Evolutionary conservation across 2,797 vertebrate species (phyloP).

Genomic region (Buphagus erythrorhynchus): DNA sequence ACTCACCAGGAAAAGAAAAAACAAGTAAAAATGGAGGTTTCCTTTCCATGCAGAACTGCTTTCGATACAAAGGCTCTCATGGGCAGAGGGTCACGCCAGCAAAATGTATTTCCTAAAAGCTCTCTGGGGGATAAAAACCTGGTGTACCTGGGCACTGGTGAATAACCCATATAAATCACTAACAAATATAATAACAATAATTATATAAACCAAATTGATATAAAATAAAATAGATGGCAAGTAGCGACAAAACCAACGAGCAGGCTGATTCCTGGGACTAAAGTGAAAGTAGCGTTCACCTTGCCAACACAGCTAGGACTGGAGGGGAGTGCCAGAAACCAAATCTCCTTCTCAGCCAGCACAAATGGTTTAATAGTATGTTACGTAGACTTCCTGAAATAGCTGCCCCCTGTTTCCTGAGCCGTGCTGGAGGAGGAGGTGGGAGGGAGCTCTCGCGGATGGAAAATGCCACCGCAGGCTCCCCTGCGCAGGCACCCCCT

Average conservation of each 20-base stretch:
- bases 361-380: not conserved
- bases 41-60: not conserved
- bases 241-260: not conserved
- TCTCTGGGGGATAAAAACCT: not conserved
- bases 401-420: slow-evolving; percentile 32
- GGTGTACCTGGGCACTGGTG: not conserved
- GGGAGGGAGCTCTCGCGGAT: not conserved
- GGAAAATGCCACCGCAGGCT: slow-evolving; percentile 48
- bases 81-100: not conserved
- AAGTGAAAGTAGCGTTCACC: not conserved
- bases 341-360: not conserved
- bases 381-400: slow-evolving; percentile 26
- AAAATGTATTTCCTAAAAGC: not conserved
- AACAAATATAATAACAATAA: not conserved
- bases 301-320: not conserved
- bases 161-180: not conserved
- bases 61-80: not conserved
- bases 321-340: not conserved
- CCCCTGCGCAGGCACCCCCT: slow-evolving; percentile 10
- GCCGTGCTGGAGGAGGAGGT: not conserved
- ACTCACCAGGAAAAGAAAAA: not conserved
- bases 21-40: not conserved
- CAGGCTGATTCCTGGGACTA: not conserved
- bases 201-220: not conserved
- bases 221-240: not conserved